Base-by-base conservation (phyloP, 2,113 vertebrate genomes). In the Hoplias malabaricus region DNA sequence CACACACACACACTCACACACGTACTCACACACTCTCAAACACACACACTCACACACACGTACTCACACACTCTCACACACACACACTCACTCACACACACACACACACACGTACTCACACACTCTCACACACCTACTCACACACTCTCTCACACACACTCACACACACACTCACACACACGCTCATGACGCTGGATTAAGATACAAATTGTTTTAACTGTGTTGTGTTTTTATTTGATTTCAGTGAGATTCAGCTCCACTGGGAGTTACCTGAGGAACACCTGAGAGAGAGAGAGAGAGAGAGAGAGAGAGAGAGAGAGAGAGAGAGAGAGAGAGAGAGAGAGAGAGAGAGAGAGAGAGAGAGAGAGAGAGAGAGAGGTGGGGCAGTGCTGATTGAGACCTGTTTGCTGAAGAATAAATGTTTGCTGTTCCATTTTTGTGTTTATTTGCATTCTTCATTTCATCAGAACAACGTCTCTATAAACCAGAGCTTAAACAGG, bases 171-270 rank as follows among this genome's bases (percentile, higher is more conserved):
- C 34, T 66, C 31, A n/a, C 14, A 42, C 14, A 63, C 46, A 72
- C 4, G 21, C 70, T 42, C 50, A 57, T 8, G 27, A 65, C 14
- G 62, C 36, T 57, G 19, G 21, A 36, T 34, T 16, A 50, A 1
- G 21, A 31, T 40, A 56, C 48, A 42, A n/a, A n/a, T n/a, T n/a
- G n/a, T n/a, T n/a, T n/a, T n/a, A n/a, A n/a, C n/a, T n/a, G n/a
- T 13, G 1, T 2, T 19, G 59, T 59, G 4, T 29, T 53, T 10
- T 69, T 16, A 29, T 48, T 70, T 75, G 27, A 13, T 77, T 77
- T 57, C 67, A 78, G 81, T 83, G 36, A 80, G 50, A 78, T 78
- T 82, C 76, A 70, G 75, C 21, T 42, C 78, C 25, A 31, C n/a
- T n/a, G n/a, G n/a, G 50, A 27, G 67, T 50, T 11, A 68, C 11